A percentile compares a stretch with the other conserved stretches of the same genome.
Evolutionary conservation across 2,797 vertebrate species (phyloP).

Genomic region (Squalus acanthias): DNA sequence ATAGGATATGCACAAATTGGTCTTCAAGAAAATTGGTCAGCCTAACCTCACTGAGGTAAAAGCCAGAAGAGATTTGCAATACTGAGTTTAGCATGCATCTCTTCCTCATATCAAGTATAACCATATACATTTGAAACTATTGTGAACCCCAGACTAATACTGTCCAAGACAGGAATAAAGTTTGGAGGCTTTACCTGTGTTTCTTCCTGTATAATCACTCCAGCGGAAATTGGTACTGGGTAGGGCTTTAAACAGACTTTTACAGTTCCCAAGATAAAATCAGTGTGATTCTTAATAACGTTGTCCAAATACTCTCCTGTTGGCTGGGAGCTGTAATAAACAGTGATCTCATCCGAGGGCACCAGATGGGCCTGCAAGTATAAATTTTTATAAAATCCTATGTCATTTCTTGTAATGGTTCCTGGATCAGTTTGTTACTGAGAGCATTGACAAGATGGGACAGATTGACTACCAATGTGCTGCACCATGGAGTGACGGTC

Average conservation of each 20-base stretch:
- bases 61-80: background rate
- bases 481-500: background rate
- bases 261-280: slow-evolving; percentile 86
- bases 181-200: slow-evolving; percentile 68
- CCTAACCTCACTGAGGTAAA: background rate
- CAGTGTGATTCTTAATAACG: slow-evolving; percentile 78
- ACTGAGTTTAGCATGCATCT: background rate
- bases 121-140: background rate
- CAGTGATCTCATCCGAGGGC: slow-evolving; percentile 85
- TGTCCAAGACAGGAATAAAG: background rate
- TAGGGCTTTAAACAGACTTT: slow-evolving; percentile 80
- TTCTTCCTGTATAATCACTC: slow-evolving; percentile 80
- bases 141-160: no score
- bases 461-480: background rate
- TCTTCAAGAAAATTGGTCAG: background rate
- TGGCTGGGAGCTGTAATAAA: slow-evolving; percentile 77
- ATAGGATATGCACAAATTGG: background rate
- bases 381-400: background rate
- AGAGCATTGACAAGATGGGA: background rate
- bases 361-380: slow-evolving; percentile 75
- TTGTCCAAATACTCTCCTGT: slow-evolving; percentile 75
- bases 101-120: background rate
- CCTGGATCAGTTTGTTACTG: background rate
- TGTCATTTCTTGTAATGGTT: background rate
- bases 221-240: slow-evolving; percentile 68